Conservation (phyloP, 2,113 vertebrate species). For the Microtus oregoni region DNA sequence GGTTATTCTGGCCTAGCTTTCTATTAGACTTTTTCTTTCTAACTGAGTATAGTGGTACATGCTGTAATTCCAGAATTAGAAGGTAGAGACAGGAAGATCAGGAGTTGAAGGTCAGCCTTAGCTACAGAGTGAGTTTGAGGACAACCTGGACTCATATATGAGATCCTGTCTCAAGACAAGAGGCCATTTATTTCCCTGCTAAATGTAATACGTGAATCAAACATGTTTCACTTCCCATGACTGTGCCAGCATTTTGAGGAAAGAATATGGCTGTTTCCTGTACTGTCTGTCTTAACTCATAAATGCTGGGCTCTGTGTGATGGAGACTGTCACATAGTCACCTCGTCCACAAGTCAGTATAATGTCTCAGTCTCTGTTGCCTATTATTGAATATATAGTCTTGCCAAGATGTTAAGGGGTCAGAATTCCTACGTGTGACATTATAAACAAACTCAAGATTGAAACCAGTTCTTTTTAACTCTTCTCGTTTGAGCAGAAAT, state of each 20-base stretch:
- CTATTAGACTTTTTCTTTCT: not conserved
- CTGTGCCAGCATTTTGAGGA: not conserved
- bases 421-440: not conserved
- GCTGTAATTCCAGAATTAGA: not conserved
- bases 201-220: not conserved
- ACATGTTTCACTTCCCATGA: not conserved
- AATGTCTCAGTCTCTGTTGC: slow-evolving; percentile 20
- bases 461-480: slow-evolving; percentile 7
- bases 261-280: slow-evolving; percentile 55
- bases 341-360: not conserved
- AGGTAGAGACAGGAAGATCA: not conserved
- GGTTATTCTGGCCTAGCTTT: not conserved
- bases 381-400: not conserved
- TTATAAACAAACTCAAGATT: not conserved
- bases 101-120: not conserved
- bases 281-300: slow-evolving; percentile 58
- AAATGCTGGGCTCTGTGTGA: slow-evolving; percentile 24
- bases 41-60: not conserved
- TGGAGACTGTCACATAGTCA: slow-evolving; percentile 30
- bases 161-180: not conserved
- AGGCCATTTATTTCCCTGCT: not conserved
- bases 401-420: not conserved
- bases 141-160: not conserved
- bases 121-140: not conserved
- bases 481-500: not conserved